These are phyloP conservation scores for Ericerus pela DNA, from an alignment of 1,140 invertebrate species.

Conservation along the genomic window DNA sequence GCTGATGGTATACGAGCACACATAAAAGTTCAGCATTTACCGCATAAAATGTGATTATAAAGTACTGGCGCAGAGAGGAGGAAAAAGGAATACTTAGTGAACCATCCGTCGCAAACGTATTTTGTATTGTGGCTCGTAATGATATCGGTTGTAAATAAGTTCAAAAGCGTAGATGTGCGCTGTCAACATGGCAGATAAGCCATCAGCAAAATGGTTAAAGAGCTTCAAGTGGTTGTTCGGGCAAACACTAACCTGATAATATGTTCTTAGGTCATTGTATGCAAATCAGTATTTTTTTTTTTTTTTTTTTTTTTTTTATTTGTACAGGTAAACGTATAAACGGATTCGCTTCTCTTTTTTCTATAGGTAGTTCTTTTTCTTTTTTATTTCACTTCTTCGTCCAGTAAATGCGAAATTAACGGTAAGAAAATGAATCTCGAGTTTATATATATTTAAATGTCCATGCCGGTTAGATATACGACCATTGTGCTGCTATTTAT, in stretches of 20 bases:
- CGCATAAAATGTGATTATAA: too few species aligned
- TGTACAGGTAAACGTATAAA: too few species aligned
- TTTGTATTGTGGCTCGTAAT: background rate
- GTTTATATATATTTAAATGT: conserved; percentile 11
- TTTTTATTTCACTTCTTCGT: background rate
- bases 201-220: conserved; percentile 9
- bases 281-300: conserved; percentile 6
- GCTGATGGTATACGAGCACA: too few species aligned
- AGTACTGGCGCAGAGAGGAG: too few species aligned
- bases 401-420: conserved; percentile 4
- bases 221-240: conserved; percentile 6
- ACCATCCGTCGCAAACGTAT: too few species aligned
- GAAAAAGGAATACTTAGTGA: too few species aligned
- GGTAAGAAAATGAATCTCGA: conserved; percentile 4
- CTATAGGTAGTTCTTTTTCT: background rate
- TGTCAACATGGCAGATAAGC: conserved; percentile 11
- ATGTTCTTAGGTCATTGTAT: conserved; percentile 5
- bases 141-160: conserved; percentile 1
- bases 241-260: conserved; percentile 8
- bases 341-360: conserved; percentile 5
- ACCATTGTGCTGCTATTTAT: conserved; percentile 11
- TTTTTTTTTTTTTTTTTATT: too few species aligned
- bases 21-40: too few species aligned
- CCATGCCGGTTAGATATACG: conserved; percentile 7
- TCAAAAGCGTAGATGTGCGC: conserved; percentile 11